Base-by-base conservation (phyloP, 2,888 invertebrate species). In the Meteorus colon region DNA sequence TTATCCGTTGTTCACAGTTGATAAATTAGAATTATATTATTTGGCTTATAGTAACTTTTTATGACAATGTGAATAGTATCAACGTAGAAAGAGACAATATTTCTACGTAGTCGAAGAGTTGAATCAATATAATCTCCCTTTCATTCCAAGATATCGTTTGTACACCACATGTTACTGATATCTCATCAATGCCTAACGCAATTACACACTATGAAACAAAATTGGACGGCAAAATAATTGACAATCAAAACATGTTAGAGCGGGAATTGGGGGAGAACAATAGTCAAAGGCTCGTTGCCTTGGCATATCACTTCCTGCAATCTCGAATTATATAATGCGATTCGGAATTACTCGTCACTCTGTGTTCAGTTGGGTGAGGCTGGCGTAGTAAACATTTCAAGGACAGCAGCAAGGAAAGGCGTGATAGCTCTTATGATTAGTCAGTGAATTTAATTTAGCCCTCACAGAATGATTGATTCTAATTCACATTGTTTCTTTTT, bases 261-360 rank as follows among this genome's bases (percentile, higher is more conserved):
- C 65, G 75, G 69, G 72, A 78, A 79, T 81, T 71, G 76, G 73
- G 71, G 63, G 77, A 19, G n/a, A 24, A 55, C 48, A 81, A 84
- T 82, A 82, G 84, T 81, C 79, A 80, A 81, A 77, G 77, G 73
- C 24, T 24, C 24, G 0, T 1, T 24, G 72, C 79, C 81, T 78
- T 78, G 81, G 83, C 80, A 78, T 78, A 82, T 81, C 81, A 81
- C 81, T 82, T 83, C 80, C 83, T 77, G 82, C 76, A 75, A 80
- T 81, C 78, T 77, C 74, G 51, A 27, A 79, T 82, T 83, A 80
- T 77, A 80, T 81, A 83, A 84, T 77, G 51, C 34, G 48, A 76
- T 63, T 29, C 31, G 51, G 51, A 72, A 62, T 71, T 27, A 67
- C 62, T 51, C 60, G 31, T 66, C 62, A 72, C 63, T 63, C 37